Base-by-base conservation (phyloP, 2,888 invertebrate species). In the Spilarctia lutea region DNA sequence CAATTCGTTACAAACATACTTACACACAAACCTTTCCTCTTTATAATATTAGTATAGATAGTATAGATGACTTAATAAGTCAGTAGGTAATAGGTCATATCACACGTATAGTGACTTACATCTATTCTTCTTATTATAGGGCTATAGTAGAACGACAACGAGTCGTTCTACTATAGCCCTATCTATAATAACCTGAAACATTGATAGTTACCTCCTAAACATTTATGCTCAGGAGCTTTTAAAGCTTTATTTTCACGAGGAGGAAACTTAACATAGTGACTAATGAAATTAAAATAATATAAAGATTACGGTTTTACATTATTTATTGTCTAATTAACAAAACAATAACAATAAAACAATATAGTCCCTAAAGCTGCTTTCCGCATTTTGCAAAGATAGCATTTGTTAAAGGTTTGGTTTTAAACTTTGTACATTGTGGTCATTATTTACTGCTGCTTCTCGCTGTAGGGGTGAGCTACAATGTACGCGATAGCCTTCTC, bases 401-500 rank as follows among this genome's bases (percentile, higher is more conserved):
- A 76, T 76, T 74, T 52, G 56, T 72, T 73, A 68, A 68, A 65
- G 69, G 76, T 80, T 87, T 83, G 76, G 76, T 82, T 75, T 42
- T 67, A 70, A 67, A 79, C 39, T 69, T 68, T 30, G 24, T 74
- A 66, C 1, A 71, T 60, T 73, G 45, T 11, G 8, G 30, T 48
- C 16, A 27, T 45, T 70, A 27, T 77, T 86, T 85, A 86, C 7
- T 20, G 0, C 65, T 85, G 83, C 78, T 85, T 81, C 72, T 88
- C 89, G 7, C 45, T 67, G 85, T 90, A 93, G 67, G 96, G 96
- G 91, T 96, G 96, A 13, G 91, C 88, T 24, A 86, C 87, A 87
- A 94, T 96, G 87, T 92, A 96, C 73, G 92, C 93, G 60, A 96
- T 79, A 66, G 96, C 86, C 60, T 92, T 91, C 20, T 87, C 77